Base-by-base conservation (phyloP, 2,888 invertebrate genomes). In the Xiphydria camelus region DNA sequence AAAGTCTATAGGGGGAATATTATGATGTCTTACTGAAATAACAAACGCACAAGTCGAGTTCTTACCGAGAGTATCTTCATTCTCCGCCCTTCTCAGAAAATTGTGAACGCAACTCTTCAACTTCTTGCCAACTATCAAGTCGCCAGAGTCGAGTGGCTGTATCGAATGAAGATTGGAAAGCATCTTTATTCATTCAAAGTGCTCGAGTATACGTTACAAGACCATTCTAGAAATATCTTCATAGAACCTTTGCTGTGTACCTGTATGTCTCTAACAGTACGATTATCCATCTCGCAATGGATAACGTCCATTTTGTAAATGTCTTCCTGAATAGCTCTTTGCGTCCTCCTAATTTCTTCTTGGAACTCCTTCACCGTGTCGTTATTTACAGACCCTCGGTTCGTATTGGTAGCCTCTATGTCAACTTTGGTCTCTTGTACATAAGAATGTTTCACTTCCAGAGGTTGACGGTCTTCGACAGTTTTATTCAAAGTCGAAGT, bases 261-360 rank as follows among this genome's bases (percentile, higher is more conserved):
- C 22, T 18, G 22, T 26, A 39, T 33, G 21, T 35, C 33, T 40
- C 32, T 19, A 15, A 35, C 17, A 2, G 25, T n/a, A 10, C 43
- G 31, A 15, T 43, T 43, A 20, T 53, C 41, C 25, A 59, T 55
- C 14, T 53, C 47, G 33, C 15, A 44, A 14, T 34, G 35, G 6
- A 66, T 61, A 29, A 61, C 49, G 50, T 68, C 61, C 64, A 66
- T 68, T 44, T 59, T 61, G 34, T 53, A 47, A 52, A 60, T 67
- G 44, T 67, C 62, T 26, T 56, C 55, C 29, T 59, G 59, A 47
- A 66, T 50, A 10, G 53, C 58, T 15, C 47, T 49, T 25, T 65
- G 61, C 9, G 55, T 48, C 22, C 26, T 45, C 41, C 50, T 54
- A 10, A 47, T 49, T 6, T 53, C 29, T n/a, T 54, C 49, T 4